Evolutionary conservation across 2,888 invertebrate species (phyloP), one percentile per base, ranked within the genome.

Genomic region (Lingula anatina): DNA sequence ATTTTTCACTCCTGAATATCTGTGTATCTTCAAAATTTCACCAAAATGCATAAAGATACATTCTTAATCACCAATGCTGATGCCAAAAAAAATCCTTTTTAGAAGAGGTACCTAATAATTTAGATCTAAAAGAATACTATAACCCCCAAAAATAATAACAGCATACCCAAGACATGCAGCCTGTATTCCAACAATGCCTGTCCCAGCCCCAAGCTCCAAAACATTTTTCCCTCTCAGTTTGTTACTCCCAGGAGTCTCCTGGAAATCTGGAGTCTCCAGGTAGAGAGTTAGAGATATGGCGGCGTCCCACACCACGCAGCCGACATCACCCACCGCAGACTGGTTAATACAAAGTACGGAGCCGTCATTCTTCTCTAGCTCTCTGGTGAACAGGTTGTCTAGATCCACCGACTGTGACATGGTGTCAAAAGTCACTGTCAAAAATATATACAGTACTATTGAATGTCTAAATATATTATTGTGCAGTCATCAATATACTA

Each of bases 221-320:
- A 87, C 82, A 64, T 78, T 80, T 52, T 81, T 77, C 18, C 81
- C 82, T 67, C 80, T 77, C 40, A 85, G 68, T 71, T 80, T 81
- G 47, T 79, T 75, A 20, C 80, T 76, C 58, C 78, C 77, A 35
- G 74, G 47, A 26, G 46, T 57, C 78, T 80, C 39, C 61, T 79
- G 77, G 43, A 81, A 70, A 52, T 69, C 64, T 15, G 46, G 47
- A 12, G 66, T 80, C 73, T 87, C 86, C 49, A 88, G 76, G 77
- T 85, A 88, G 71, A 86, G 86, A 0, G 85, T 83, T 49, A 88
- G 78, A 44, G 87, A 87, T 45, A 89, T 76, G 9, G 87, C 85
- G 12, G 87, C 87, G 78, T 89, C 88, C 88, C 88, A 88, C 25
- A 88, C 86, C 2, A 88, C 86, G 77, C 86, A 86, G 56, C 85